Conservation (phyloP, 2,888 invertebrate genomes). For the Ormyrus labotus region DNA sequence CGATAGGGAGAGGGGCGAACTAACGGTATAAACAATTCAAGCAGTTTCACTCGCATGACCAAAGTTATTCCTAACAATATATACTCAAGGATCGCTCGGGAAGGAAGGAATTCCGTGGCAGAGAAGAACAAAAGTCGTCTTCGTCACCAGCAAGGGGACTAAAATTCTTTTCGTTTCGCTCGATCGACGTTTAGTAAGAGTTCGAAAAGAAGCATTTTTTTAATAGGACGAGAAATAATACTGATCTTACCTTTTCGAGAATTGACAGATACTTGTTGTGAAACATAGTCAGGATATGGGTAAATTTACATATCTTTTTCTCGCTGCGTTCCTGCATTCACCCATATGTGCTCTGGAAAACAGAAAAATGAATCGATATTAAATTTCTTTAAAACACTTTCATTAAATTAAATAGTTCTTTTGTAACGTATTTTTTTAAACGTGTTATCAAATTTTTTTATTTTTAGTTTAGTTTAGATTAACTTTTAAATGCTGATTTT, state of each 20-base stretch:
- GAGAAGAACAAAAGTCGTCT: not conserved
- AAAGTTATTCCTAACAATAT: constrained; percentile 23
- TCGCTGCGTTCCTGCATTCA: too few species aligned
- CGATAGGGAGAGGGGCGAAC: not conserved
- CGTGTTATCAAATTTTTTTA: too few species aligned
- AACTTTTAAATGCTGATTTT: too few species aligned
- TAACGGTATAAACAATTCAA: not conserved
- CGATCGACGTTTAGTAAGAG: constrained; percentile 14
- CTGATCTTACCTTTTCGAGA: not conserved
- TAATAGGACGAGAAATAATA: constrained; percentile 41
- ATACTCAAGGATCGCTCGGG: not conserved
- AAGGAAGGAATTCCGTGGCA: not conserved
- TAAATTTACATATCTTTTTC: too few species aligned
- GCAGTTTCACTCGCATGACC: constrained; percentile 25
- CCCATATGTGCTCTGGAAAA: too few species aligned
- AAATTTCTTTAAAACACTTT: too few species aligned
- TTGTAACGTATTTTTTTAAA: too few species aligned
- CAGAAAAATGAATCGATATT: too few species aligned
- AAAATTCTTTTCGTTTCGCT: constrained; percentile 29
- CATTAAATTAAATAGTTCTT: too few species aligned
- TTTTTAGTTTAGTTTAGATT: too few species aligned
- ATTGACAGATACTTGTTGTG: too few species aligned
- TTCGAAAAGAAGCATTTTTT: constrained; percentile 18
- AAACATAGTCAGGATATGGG: too few species aligned
- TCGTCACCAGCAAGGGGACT: not conserved